A percentile compares a stretch with the other conserved stretches of the same genome.
Evolutionary conservation across 2,888 invertebrate genomes (phyloP).

Genomic region (Lithophane socia): DNA sequence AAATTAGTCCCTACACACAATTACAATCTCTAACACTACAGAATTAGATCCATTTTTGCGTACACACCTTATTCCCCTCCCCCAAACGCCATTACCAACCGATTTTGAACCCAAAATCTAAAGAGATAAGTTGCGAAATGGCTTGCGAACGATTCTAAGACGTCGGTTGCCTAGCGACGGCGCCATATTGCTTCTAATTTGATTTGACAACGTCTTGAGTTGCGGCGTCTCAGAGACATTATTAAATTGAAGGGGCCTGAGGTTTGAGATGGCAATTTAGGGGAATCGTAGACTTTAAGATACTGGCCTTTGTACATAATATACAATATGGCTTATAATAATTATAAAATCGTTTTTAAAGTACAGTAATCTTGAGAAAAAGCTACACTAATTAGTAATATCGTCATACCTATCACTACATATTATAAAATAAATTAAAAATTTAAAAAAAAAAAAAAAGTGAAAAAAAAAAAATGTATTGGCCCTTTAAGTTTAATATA

Average conservation of each 20-base stretch:
- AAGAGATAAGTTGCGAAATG: constrained; percentile 68
- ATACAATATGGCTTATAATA: background rate
- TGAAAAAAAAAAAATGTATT: no score
- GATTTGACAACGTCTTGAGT: constrained; percentile 85
- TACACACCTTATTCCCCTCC: constrained; percentile 51
- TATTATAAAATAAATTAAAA: no score
- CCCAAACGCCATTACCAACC: constrained; percentile 28
- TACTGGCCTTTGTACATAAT: background rate
- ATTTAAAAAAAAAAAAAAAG: no score
- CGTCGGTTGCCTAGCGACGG: constrained; percentile 80
- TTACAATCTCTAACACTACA: constrained; percentile 29
- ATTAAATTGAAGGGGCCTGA: constrained; percentile 82
- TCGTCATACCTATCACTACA: no score
- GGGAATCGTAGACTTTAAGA: constrained; percentile 22
- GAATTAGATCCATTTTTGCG: constrained; percentile 47
- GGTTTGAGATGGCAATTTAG: constrained; percentile 77
- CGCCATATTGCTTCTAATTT: constrained; percentile 81
- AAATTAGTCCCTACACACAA: constrained; percentile 41
- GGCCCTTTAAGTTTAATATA: no score
- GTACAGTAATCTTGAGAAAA: background rate
- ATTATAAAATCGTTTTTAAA: background rate
- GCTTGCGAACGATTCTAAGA: constrained; percentile 70
- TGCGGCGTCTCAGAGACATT: constrained; percentile 83
- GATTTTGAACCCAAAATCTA: constrained; percentile 52
- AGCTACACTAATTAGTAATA: background rate